Conservation (phyloP, 2,888 invertebrate genomes). For the Embidobia sp. region DNA sequence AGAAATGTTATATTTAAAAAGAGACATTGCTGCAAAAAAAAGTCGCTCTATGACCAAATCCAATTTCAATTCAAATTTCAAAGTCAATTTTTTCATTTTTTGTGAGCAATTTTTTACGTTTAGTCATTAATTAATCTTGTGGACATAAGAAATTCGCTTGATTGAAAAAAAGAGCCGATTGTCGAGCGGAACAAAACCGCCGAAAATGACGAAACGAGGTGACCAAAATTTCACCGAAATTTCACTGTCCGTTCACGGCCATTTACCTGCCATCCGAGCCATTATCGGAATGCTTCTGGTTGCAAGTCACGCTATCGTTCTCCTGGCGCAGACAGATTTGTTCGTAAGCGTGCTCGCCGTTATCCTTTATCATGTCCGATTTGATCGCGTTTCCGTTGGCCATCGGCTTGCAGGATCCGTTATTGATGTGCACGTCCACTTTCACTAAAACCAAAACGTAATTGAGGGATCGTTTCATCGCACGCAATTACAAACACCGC, state of each 20-base stretch:
- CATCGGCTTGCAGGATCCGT: slow-evolving; percentile 73
- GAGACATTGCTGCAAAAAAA: no score
- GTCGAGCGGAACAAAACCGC: not conserved
- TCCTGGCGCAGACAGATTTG: slow-evolving; percentile 78
- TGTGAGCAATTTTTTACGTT: no score
- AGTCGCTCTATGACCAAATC: no score
- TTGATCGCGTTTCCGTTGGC: slow-evolving; percentile 75
- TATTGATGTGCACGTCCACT: slow-evolving; percentile 89
- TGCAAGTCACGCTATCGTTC: slow-evolving; percentile 70
- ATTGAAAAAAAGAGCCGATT: no score
- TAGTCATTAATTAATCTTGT: no score
- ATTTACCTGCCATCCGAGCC: slow-evolving; percentile 60
- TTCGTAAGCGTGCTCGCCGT: slow-evolving; percentile 79
- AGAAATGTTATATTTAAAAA: no score
- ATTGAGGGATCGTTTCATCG: slow-evolving; percentile 28
- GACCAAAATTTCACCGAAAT: slow-evolving; percentile 33
- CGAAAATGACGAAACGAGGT: not conserved
- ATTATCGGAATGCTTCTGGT: slow-evolving; percentile 74
- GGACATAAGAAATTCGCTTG: no score
- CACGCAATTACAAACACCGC: slow-evolving; percentile 38
- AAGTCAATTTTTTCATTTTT: no score
- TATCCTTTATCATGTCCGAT: slow-evolving; percentile 74
- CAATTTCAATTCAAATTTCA: no score
- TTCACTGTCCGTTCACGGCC: slow-evolving; percentile 15
- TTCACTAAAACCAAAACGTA: slow-evolving; percentile 84